Base-by-base conservation (phyloP, 2,113 vertebrate genomes). In the Osmerus eperlanus region DNA sequence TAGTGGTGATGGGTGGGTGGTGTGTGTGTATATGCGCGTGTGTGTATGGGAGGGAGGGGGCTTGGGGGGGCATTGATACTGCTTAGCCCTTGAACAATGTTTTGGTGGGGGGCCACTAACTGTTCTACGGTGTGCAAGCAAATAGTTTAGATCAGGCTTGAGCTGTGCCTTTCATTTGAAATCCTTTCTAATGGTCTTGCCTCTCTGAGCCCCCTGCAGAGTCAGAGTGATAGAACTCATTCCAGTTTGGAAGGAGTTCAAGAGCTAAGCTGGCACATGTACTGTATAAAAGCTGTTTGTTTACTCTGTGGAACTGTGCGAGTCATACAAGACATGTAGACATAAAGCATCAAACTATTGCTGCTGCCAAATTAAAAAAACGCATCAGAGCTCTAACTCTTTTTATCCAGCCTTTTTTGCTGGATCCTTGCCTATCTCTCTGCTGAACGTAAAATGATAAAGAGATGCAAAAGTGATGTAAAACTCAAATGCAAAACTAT, bases 181-280 rank as follows among this genome's bases (percentile, higher is more conserved):
- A 64, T 64, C 62, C 28, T 47, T 32, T 5, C 29, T 64, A 64
- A 64, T 36, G 8, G 62, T 15, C 16, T n/a, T 64, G 29, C 15
- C 15, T 64, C 16, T 14, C 29, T 36, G 62, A 6, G 29, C 18
- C 56, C 19, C 14, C 59, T 47, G 21, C 14, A 11, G 47, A 15
- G 4, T 15, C 51, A 47, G 71, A 68, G 9, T 18, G 74, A 41
- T 53, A 74, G 78, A 78, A 71, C 74, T 63, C 29, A 69, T 62
- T 79, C 77, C 77, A 71, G 80, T 74, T 76, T 68, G 66, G 63
- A 23, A 3, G 75, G 52, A 77, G 79, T 68, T 77, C 77, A 75
- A 71, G 77, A 72, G 68, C 61, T n/a, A 68, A 74, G 59, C 77
- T 64, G 28, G 28, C 28, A 4, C 16, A 36, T 12, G 41, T 9